Conservation (phyloP, 1,140 invertebrate species). For the Ceratoteleas bidentatus region DNA sequence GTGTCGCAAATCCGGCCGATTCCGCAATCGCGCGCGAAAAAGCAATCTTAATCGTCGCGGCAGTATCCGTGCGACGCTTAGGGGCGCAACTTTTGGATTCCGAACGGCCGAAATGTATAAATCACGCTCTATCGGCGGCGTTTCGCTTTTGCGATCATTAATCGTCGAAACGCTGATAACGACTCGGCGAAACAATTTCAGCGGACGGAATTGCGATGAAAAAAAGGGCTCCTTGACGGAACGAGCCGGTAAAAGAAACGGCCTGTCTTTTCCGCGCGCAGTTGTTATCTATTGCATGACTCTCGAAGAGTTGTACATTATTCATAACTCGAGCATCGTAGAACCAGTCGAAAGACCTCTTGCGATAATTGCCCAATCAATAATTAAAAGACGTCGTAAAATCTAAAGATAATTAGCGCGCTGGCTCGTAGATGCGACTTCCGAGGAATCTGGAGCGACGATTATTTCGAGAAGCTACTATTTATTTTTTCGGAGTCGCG, state of each 20-base stretch:
- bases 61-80: too few species aligned
- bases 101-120: neutral
- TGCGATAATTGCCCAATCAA: constrained; percentile 51
- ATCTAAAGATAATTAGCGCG: constrained; percentile 34
- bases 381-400: constrained; percentile 56
- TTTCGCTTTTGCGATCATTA: constrained; percentile 4
- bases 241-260: neutral
- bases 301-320: constrained; percentile 26
- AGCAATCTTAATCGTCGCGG: too few species aligned
- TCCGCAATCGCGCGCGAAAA: too few species aligned
- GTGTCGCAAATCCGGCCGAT: too few species aligned
- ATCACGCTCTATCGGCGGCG: neutral
- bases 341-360: constrained; percentile 32
- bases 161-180: constrained; percentile 9
- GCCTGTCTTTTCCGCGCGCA: too few species aligned
- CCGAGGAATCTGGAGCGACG: constrained; percentile 23
- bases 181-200: constrained; percentile 15
- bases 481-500: constrained; percentile 28
- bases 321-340: constrained; percentile 45
- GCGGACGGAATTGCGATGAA: constrained; percentile 7
- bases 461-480: constrained; percentile 23
- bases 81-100: too few species aligned
- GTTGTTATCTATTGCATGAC: constrained; percentile 38
- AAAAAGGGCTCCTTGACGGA: constrained; percentile 3
- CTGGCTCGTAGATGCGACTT: constrained; percentile 7